Percentiles rank a stretch among this genome's conserved stretches.
Evolutionary conservation across 2,113 vertebrate genomes (phyloP).

Genomic region (Zosterops pallidus): DNA sequence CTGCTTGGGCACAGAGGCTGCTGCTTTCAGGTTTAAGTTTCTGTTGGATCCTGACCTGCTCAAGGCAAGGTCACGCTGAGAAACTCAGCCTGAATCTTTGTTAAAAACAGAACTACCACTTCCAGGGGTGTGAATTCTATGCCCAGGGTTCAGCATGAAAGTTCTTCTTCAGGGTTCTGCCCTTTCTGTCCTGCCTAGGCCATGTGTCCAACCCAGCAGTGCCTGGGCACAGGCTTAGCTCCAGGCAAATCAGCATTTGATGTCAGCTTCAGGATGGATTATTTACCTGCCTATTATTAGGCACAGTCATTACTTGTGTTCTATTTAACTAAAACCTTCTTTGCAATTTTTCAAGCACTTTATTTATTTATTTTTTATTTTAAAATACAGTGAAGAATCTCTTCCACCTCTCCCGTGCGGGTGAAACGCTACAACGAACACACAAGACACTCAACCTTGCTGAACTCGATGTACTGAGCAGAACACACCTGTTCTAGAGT

Average conservation of each 20-base stretch:
- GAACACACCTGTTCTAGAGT: neutral
- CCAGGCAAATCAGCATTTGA: neutral
- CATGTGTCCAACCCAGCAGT: neutral
- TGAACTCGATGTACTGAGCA: neutral
- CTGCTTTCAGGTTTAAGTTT: neutral
- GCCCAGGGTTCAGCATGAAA: neutral
- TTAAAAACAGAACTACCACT: neutral
- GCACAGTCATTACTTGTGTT: neutral
- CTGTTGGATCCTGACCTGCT: neutral
- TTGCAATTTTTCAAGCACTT: conserved; percentile 39
- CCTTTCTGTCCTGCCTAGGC: neutral
- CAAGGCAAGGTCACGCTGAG: neutral
- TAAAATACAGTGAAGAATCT: neutral
- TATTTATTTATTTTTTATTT: neutral
- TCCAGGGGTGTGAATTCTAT: neutral
- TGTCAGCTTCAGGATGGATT: neutral
- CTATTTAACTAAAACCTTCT: neutral
- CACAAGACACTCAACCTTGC: neutral
- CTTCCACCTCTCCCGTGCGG: neutral
- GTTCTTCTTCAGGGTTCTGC: neutral
- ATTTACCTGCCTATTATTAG: neutral
- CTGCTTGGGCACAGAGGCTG: neutral
- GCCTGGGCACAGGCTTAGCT: neutral
- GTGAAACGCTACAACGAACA: neutral
- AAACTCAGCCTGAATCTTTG: neutral